These are phyloP conservation scores for Agapornis canus DNA, from an alignment of 2,797 vertebrate species.

Conservation along the genomic window DNA sequence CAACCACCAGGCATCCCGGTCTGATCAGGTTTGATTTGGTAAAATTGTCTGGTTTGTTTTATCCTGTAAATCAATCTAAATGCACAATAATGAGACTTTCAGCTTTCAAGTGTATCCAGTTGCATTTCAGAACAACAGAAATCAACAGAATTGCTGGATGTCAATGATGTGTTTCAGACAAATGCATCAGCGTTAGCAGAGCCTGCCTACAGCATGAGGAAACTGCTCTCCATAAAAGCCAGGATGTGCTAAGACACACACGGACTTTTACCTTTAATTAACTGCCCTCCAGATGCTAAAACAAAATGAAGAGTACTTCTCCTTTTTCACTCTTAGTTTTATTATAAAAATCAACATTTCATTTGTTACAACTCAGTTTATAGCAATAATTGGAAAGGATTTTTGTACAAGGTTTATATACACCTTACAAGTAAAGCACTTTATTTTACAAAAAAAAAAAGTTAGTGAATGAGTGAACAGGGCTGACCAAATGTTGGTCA, in stretches of 20 bases:
- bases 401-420: constrained; percentile 89
- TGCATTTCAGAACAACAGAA: not conserved
- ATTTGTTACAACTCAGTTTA: constrained; percentile 92
- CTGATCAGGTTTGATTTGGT: not conserved
- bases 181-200: not conserved
- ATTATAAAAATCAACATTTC: constrained; percentile 96
- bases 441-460: constrained; percentile 85
- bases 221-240: not conserved
- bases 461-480: constrained; percentile 79
- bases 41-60: not conserved
- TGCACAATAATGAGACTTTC: not conserved
- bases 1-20: not conserved
- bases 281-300: not conserved
- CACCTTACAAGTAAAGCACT: constrained; percentile 87
- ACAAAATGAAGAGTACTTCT: not conserved
- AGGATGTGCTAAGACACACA: not conserved
- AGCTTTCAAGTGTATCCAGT: not conserved
- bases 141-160: not conserved
- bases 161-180: not conserved
- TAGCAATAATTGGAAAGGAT: constrained; percentile 86
- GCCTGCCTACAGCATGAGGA: not conserved
- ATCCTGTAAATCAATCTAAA: not conserved
- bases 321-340: constrained; percentile 86
- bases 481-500: constrained; percentile 90
- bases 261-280: not conserved